Base-by-base conservation (phyloP, 2,113 vertebrate genomes). In the Progne subis region DNA sequence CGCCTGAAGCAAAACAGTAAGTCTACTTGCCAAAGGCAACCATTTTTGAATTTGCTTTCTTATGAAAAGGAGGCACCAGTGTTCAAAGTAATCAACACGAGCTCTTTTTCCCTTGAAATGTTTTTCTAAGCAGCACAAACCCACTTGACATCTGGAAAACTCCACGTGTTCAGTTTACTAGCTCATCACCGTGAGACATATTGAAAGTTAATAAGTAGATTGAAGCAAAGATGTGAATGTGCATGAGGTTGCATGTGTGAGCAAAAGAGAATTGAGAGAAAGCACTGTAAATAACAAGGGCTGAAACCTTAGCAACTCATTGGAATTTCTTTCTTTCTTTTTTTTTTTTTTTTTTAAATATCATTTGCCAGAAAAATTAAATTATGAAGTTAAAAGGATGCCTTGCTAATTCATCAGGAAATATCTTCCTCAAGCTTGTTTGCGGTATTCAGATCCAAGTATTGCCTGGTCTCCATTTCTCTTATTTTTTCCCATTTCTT, bases 1-100 rank as follows among this genome's bases (percentile, higher is more conserved):
- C 8, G 86, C 98, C 97, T 84, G 60, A 71, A 97, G 96, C 67
- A 70, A 95, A 97, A 94, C 92, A 90, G 86, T 94, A 85, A 80
- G 78, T 97, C 96, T 95, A 84, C 80, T 75, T 90, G 93, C 93
- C 92, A 96, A 92, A 90, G 71, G 86, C 95, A 83, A 94, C 87
- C 70, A 93, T 91, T 96, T 95, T 53, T 81, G 65, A 93, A 87
- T 91, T 71, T 88, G 10, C 32, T 83, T 69, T 92, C 49, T 79
- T 77, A 72, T 8, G 12, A 43, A 75, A 70, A 74, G 78, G 71
- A 86, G 14, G 23, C 60, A 65, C 37, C 23, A 34, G 37, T 68
- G 67, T 88, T 84, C 69, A 91, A 89, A 95, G 78, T 69, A 88
- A 71, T 80, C 60, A 68, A 28, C 34, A 31, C 3, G 1, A 94